Percentiles rank a stretch among this genome's conserved stretches.
Conservation (phyloP, 1,140 invertebrate species). For the Sminthurinus signatus region DNA sequence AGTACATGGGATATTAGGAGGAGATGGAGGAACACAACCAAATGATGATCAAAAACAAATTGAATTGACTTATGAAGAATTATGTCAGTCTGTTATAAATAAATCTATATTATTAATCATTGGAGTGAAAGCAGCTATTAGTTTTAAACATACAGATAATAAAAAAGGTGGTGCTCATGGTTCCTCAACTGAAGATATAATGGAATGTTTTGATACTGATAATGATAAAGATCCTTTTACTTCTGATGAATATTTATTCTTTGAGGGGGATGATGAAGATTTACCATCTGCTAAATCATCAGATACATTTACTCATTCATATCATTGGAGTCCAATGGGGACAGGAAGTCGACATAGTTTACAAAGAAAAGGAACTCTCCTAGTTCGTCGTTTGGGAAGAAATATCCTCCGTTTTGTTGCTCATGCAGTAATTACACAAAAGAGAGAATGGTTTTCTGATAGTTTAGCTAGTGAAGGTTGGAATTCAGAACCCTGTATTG, state of each 20-base stretch:
- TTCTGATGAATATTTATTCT: constrained; percentile 9
- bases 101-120: constrained; percentile 29
- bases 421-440: constrained; percentile 11
- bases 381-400: constrained; percentile 24
- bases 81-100: constrained; percentile 17
- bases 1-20: neutral
- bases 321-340: neutral
- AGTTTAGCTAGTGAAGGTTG: constrained; percentile 7
- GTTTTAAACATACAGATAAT: neutral
- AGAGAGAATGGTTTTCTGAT: constrained; percentile 25
- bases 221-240: neutral
- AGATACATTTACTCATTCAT: constrained; percentile 24
- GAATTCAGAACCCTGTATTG: constrained; percentile 19
- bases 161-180: neutral
- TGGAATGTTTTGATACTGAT: constrained; percentile 1
- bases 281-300: constrained; percentile 21
- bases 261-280: constrained; percentile 20
- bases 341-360: neutral
- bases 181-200: too few species aligned
- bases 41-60: too few species aligned
- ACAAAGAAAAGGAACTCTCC: neutral
- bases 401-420: constrained; percentile 33
- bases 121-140: constrained; percentile 13
- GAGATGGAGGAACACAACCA: neutral
- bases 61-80: constrained; percentile 21